Evolutionary conservation across 2,797 vertebrate genomes (phyloP), one percentile per base, ranked within the genome.

Genomic region (Premnoplex brunnescens): DNA sequence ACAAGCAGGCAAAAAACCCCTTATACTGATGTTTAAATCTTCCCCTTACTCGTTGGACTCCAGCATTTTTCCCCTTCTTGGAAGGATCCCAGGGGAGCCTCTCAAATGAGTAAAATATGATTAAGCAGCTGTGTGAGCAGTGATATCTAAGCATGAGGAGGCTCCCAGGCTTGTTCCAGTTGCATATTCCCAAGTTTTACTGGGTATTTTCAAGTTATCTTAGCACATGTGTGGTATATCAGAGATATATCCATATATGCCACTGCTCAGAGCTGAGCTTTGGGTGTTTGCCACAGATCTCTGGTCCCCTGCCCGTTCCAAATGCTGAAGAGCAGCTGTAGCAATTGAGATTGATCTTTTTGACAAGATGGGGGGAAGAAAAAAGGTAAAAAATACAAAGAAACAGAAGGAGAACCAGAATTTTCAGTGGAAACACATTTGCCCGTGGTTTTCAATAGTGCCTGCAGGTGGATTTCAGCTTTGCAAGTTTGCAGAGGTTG

Each of bases 331-430:
- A 91, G 46, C 39, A 71, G 41, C 51, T 71, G 32, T 22, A 71
- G 30, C 30, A 44, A 55, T 32, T 52, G 54, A 85, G 20, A n/a
- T 14, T 10, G 44, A 19, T 69, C 19, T 3, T 74, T 77, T 66
- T 62, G 36, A 51, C 21, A 55, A 41, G 30, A 7, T 8, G 27
- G 6, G 2, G 5, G 2, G 4, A 0, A 2, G 7, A 1, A 10
- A 3, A 14, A 4, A 30, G 6, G 7, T 30, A 5, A 69, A 60
- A 73, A 72, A 9, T 9, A 28, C 7, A 34, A 55, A 67, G 34
- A 63, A 74, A 17, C 4, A 14, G 30, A 39, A 68, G 9, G 7
- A 75, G 26, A 64, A 48, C 16, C 36, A 32, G 76, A 44, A 3
- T 12, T 68, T 69, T 48, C 22, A 19, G 36, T 20, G 68, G 23